phyloP scores from a whole-genome alignment of 2,797 vertebrate genomes.

The Spea hammondii region DNA sequence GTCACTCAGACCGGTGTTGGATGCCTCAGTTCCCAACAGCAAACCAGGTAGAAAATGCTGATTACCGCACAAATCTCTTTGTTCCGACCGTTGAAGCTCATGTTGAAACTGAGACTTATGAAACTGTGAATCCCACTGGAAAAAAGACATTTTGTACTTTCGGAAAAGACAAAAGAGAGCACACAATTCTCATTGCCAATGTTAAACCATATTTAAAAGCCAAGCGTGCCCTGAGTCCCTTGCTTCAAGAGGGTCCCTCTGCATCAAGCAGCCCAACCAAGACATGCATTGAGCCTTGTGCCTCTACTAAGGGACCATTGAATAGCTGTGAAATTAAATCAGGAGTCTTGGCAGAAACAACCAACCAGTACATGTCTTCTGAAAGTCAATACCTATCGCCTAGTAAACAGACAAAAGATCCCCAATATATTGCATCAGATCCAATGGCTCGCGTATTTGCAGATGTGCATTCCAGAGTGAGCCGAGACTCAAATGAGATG shows the following conservation, averaged over 20 bases:
- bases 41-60: conserved; percentile 93
- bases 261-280: conserved; percentile 92
- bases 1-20: conserved; percentile 99
- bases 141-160: conserved; percentile 99
- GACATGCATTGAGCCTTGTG: conserved; percentile 84
- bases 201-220: conserved; percentile 99
- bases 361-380: conserved; percentile 82
- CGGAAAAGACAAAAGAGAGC: conserved; percentile 96
- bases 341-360: conserved; percentile 86
- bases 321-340: conserved; percentile 91
- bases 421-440: conserved; percentile 81
- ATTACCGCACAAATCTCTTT: conserved; percentile 99
- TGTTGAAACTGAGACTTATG: conserved; percentile 92
- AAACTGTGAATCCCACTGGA: conserved; percentile 93
- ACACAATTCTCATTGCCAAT: conserved; percentile 98
- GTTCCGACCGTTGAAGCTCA: conserved; percentile 92
- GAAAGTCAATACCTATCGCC: conserved; percentile 82
- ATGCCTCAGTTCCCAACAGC: conserved; percentile 96
- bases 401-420: conserved; percentile 89
- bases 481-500: conserved; percentile 89
- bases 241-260: conserved; percentile 95
- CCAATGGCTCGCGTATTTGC: conserved; percentile 94
- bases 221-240: conserved; percentile 97
- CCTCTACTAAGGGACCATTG: conserved; percentile 87
- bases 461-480: conserved; percentile 89